phyloP scores from a whole-genome alignment of 2,888 invertebrate genomes.

The Pristionchus mayeri region DNA sequence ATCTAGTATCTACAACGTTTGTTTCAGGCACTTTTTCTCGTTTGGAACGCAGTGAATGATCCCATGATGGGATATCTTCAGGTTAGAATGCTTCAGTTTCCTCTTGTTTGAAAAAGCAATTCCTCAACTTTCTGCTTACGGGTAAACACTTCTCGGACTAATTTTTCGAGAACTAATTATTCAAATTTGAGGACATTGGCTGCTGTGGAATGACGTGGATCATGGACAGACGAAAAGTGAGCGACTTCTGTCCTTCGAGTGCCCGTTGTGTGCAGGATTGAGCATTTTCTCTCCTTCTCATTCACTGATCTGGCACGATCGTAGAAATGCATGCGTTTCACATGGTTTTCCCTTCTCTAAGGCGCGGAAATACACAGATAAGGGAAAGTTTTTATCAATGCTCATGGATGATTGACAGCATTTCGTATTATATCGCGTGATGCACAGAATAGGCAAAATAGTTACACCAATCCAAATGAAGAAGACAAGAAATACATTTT shows the following conservation, averaged over 20 bases:
- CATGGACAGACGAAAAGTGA: conserved; percentile 64
- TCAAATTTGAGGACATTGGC: conserved; percentile 62
- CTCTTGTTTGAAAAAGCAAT: not conserved
- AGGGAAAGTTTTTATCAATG: too few relatives aligned
- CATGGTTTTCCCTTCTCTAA: too few relatives aligned
- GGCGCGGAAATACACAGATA: too few relatives aligned
- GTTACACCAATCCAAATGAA: not conserved
- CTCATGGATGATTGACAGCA: too few relatives aligned
- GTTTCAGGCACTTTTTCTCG: conserved; percentile 58
- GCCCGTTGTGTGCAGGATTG: too few relatives aligned
- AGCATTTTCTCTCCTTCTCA: too few relatives aligned
- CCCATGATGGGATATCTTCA: conserved; percentile 67
- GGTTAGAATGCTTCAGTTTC: conserved; percentile 47
- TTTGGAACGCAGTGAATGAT: conserved; percentile 68
- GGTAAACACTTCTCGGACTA: not conserved
- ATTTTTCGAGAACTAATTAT: not conserved
- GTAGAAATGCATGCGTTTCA: too few relatives aligned
- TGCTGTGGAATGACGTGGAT: conserved; percentile 67
- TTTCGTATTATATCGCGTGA: too few relatives aligned
- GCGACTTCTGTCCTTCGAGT: too few relatives aligned
- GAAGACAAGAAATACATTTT: not conserved
- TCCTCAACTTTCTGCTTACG: not conserved
- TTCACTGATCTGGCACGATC: too few relatives aligned
- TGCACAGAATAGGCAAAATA: conserved; percentile 60
- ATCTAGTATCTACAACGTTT: too few relatives aligned